A percentile compares a stretch with the other conserved stretches of the same genome.
phyloP scores from a whole-genome alignment of 2,888 invertebrate species.

The Agrotis segetum region DNA sequence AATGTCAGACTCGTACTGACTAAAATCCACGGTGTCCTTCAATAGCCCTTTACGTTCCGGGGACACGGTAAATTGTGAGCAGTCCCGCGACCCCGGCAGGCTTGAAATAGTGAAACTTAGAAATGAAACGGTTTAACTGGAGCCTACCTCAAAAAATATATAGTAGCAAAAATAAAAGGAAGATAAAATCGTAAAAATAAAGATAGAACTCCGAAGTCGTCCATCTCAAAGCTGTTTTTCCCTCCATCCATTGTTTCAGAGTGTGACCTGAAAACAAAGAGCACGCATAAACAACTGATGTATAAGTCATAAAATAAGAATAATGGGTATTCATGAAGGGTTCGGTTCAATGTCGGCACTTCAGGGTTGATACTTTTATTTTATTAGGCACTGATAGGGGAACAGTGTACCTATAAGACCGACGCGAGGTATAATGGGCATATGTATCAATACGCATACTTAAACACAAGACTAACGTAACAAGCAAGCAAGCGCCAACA shows the following conservation, averaged over 20 bases:
- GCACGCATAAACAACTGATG: slow-evolving; percentile 5
- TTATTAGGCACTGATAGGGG: slow-evolving; percentile 25
- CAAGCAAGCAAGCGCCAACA: too few relatives aligned
- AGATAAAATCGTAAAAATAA: neutral
- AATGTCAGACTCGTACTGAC: too few relatives aligned
- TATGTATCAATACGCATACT: too few relatives aligned
- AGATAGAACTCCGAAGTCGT: neutral
- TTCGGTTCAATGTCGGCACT: slow-evolving; percentile 7
- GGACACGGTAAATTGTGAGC: too few relatives aligned
- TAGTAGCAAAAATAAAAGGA: neutral
- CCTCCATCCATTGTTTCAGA: neutral
- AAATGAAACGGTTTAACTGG: neutral
- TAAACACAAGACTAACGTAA: too few relatives aligned
- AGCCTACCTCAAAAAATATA: neutral
- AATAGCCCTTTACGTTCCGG: too few relatives aligned
- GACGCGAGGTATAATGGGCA: too few relatives aligned
- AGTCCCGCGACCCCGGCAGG: too few relatives aligned
- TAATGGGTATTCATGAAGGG: slow-evolving; percentile 36
- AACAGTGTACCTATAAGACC: too few relatives aligned
- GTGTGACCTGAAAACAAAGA: slow-evolving; percentile 26
- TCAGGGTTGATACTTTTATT: slow-evolving; percentile 9
- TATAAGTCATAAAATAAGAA: slow-evolving; percentile 33
- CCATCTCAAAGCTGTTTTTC: neutral
- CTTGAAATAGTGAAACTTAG: neutral
- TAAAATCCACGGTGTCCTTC: too few relatives aligned